Percentiles rank a stretch among this genome's conserved stretches.
Conservation (phyloP, 2,113 vertebrate genomes). For the Ceyx margarethae region DNA sequence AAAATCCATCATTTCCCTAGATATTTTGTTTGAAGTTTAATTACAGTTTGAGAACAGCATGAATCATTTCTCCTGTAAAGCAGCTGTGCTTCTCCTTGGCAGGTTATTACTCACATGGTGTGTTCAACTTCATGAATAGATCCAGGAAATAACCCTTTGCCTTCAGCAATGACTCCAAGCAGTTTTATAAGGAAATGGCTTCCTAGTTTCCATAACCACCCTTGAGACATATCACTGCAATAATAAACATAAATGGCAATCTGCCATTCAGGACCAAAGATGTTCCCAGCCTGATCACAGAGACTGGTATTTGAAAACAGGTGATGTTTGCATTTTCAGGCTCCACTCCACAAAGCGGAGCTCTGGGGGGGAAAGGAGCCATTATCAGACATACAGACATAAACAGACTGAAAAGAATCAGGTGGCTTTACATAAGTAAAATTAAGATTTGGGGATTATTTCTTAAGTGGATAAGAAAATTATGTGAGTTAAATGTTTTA, state of each 20-base stretch:
- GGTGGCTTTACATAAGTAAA: not conserved
- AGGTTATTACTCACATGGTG: not conserved
- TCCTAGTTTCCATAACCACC: not conserved
- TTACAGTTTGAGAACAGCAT: not conserved
- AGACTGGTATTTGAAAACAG: not conserved
- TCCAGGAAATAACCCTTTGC: not conserved
- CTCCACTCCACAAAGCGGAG: not conserved
- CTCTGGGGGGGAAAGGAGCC: not conserved
- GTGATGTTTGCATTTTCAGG: not conserved
- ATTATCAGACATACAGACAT: not conserved
- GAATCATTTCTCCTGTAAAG: not conserved
- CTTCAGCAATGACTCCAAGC: not conserved
- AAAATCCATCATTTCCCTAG: not conserved
- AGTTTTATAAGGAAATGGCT: not conserved
- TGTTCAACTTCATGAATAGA: not conserved
- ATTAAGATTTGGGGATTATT: not conserved
- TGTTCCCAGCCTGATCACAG: not conserved
- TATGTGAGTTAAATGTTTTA: not conserved
- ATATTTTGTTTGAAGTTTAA: not conserved
- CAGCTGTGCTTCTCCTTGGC: not conserved
- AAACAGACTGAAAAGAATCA: not conserved
- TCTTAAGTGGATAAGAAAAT: not conserved
- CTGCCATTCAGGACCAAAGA: not conserved
- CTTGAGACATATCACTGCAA: not conserved
- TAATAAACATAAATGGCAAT: not conserved